These are phyloP conservation scores for Tenodera sinensis DNA, from an alignment of 2,888 invertebrate genomes.

Conservation along the genomic window DNA sequence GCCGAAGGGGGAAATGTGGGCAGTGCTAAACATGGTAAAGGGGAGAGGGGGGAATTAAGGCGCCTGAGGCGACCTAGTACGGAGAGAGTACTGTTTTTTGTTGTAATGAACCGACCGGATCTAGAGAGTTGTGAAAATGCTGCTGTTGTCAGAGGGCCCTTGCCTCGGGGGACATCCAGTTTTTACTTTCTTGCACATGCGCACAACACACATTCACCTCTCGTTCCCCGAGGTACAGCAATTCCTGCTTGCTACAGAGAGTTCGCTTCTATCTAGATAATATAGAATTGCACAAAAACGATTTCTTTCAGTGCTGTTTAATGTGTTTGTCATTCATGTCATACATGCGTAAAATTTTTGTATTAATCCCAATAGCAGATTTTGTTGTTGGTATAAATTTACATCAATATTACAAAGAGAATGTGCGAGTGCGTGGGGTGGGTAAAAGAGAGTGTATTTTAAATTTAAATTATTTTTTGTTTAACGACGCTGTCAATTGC, in stretches of 20 bases:
- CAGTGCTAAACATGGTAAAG: background rate
- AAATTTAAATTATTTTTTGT: too few relatives aligned
- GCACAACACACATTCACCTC: background rate
- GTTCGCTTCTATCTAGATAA: too few relatives aligned
- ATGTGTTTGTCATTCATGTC: too few relatives aligned
- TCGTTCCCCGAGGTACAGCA: background rate
- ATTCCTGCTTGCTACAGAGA: background rate
- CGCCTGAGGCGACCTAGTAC: background rate
- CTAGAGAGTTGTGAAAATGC: background rate
- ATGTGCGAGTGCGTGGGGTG: too few relatives aligned
- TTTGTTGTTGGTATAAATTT: too few relatives aligned
- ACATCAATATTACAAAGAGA: too few relatives aligned
- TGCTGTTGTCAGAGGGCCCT: background rate
- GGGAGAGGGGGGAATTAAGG: background rate
- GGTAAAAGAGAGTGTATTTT: too few relatives aligned
- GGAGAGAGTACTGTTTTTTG: background rate
- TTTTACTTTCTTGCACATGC: background rate
- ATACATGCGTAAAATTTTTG: too few relatives aligned
- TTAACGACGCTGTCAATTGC: too few relatives aligned
- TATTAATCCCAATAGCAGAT: too few relatives aligned
- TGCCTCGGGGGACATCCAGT: background rate
- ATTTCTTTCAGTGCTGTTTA: too few relatives aligned
- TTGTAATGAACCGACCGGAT: background rate
- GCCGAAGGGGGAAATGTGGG: background rate
- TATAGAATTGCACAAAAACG: too few relatives aligned